These are phyloP conservation scores for Drosophila neocordata DNA, from an alignment of 1,140 invertebrate genomes.

Conservation along the genomic window DNA sequence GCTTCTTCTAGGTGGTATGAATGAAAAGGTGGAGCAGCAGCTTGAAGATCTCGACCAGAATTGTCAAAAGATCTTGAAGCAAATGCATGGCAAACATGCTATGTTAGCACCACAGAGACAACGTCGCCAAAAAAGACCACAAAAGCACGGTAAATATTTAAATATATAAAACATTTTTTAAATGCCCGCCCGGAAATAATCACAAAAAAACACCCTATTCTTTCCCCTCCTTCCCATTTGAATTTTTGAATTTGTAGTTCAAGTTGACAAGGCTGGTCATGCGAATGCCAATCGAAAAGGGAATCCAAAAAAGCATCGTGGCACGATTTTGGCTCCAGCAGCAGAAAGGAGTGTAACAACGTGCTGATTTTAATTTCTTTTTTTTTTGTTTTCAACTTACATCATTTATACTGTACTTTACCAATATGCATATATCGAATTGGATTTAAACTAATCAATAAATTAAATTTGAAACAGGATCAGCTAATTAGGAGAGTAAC, in stretches of 20 bases:
- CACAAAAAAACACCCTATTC: neutral
- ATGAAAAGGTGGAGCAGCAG: slow-evolving; percentile 40
- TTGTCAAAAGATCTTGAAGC: slow-evolving; percentile 24
- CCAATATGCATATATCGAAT: neutral
- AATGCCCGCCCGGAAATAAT: neutral
- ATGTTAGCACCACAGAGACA: slow-evolving; percentile 3
- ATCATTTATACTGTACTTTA: neutral
- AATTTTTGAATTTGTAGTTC: neutral
- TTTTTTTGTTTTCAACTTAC: slow-evolving; percentile 5
- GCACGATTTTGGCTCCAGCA: slow-evolving; percentile 35
- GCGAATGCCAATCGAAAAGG: slow-evolving; percentile 32
- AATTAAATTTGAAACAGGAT: neutral
- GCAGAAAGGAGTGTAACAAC: slow-evolving; percentile 38
- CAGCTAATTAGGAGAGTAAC: neutral
- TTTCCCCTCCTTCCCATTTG: neutral
- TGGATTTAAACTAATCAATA: neutral
- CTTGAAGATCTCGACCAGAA: slow-evolving; percentile 23
- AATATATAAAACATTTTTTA: neutral
- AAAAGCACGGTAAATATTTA: slow-evolving; percentile 17
- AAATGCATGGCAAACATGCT: slow-evolving; percentile 35
- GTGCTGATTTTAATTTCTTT: slow-evolving; percentile 36
- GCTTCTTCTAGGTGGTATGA: slow-evolving; percentile 1
- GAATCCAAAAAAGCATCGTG: slow-evolving; percentile 58
- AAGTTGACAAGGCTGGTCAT: slow-evolving; percentile 36
- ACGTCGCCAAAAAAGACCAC: slow-evolving; percentile 1